These are phyloP conservation scores for Thaumatotibia leucotreta DNA, from an alignment of 1,140 invertebrate species.

Conservation along the genomic window DNA sequence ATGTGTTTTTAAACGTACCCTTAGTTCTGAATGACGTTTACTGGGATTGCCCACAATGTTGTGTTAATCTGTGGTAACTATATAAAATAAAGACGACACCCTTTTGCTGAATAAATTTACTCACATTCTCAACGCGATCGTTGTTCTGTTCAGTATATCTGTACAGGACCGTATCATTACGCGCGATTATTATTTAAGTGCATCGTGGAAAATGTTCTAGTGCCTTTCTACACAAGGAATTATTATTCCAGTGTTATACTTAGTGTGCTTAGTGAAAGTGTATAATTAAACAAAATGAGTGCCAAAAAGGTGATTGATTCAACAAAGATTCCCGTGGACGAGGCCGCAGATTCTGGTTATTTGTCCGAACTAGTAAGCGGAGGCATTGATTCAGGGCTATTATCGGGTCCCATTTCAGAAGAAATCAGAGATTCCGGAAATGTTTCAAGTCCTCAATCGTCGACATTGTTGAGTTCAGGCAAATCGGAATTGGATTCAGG, in stretches of 20 bases:
- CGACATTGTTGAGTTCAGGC: not conserved
- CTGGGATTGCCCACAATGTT: not conserved
- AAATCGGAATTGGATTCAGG: not conserved
- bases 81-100: not conserved
- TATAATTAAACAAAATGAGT: constrained; percentile 55
- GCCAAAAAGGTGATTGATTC: constrained; percentile 48
- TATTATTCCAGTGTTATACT: constrained; percentile 24
- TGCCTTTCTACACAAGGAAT: constrained; percentile 27
- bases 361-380: constrained; percentile 41
- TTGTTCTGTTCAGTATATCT: not conserved
- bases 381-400: constrained; percentile 22
- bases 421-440: constrained; percentile 33
- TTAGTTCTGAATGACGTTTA: not conserved
- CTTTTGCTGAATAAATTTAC: not conserved
- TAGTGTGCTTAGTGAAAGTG: constrained; percentile 26
- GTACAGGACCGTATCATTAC: constrained; percentile 32
- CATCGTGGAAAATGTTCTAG: constrained; percentile 43
- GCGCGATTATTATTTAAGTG: constrained; percentile 25
- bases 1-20: no score
- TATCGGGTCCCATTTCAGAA: constrained; percentile 14
- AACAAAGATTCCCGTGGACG: constrained; percentile 52
- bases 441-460: constrained; percentile 47
- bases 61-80: not conserved
- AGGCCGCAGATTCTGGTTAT: constrained; percentile 53
- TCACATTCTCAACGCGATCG: not conserved